Percentiles rank a stretch among this genome's conserved stretches.
Conservation (phyloP, 2,113 vertebrate species). For the Neolamprologus ventralis region DNA sequence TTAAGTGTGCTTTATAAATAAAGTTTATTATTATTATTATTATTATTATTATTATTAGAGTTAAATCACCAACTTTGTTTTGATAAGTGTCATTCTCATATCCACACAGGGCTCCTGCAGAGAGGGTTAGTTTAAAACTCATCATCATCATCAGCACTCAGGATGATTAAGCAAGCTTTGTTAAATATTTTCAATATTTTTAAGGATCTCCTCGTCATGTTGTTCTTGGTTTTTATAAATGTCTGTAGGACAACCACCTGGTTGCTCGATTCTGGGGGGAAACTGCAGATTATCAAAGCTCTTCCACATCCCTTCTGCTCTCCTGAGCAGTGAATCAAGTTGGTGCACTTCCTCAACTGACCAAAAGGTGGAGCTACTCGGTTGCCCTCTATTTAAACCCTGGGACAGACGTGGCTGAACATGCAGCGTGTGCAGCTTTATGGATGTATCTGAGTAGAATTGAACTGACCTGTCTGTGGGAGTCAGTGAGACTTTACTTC, state of each 20-base stretch:
- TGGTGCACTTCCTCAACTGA: not conserved
- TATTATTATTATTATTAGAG: not conserved
- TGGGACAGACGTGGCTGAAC: not conserved
- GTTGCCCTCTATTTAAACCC: not conserved
- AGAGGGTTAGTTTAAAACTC: not conserved
- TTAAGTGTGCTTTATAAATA: no score
- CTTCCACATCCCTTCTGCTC: not conserved
- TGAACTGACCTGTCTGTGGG: conserved; percentile 57
- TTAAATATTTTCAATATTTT: not conserved
- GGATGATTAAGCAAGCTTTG: accelerated
- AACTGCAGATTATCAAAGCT: not conserved
- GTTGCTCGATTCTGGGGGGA: not conserved
- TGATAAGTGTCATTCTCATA: not conserved
- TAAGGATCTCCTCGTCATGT: not conserved
- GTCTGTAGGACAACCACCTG: accelerated
- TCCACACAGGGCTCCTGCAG: not conserved
- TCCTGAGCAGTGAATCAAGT: not conserved
- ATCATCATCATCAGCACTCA: not conserved
- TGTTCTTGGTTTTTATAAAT: not conserved
- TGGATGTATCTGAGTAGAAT: not conserved
- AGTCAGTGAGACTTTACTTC: conserved; percentile 45
- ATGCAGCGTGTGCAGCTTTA: not conserved
- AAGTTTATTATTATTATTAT: no score
- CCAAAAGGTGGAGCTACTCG: conserved; percentile 22
- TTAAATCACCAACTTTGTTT: not conserved